A percentile compares a stretch with the other conserved stretches of the same genome.
Evolutionary conservation across 1,140 invertebrate species (phyloP).

Genomic region (Drosophila miranda): DNA sequence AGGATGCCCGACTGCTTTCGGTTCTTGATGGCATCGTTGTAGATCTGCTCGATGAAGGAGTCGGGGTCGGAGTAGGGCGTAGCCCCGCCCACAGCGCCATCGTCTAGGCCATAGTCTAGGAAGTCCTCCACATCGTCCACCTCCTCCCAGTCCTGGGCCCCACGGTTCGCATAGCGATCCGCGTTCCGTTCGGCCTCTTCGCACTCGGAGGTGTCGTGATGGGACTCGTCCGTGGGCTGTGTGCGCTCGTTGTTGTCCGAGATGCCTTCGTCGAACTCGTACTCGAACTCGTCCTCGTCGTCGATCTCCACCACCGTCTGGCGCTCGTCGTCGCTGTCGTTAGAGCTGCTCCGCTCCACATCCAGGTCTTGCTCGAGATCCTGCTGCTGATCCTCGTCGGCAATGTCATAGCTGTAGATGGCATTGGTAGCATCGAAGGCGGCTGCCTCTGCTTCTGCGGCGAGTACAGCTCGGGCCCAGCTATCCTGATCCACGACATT

Average conservation of each 20-base stretch:
- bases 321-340: conserved; percentile 76
- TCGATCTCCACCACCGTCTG: conserved; percentile 79
- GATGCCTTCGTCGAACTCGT: conserved; percentile 76
- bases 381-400: conserved; percentile 18
- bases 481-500: conserved; percentile 31
- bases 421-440: conserved; percentile 69
- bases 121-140: conserved; percentile 59
- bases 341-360: conserved; percentile 41
- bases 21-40: conserved; percentile 77
- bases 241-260: conserved; percentile 77
- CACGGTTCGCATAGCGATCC: conserved; percentile 71
- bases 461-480: conserved; percentile 47
- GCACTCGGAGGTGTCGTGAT: conserved; percentile 78
- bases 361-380: conserved; percentile 14
- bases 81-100: conserved; percentile 68
- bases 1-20: conserved; percentile 75
- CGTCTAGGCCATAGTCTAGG: conserved; percentile 54
- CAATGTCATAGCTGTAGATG: conserved; percentile 59
- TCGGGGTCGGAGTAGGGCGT: conserved; percentile 68
- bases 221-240: conserved; percentile 75
- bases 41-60: conserved; percentile 78
- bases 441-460: conserved; percentile 60
- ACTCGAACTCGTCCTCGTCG: conserved; percentile 68
- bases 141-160: conserved; percentile 75
- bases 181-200: conserved; percentile 77